Percentiles rank a stretch among this genome's conserved stretches.
phyloP scores from a whole-genome alignment of 2,113 vertebrate species.

The Callipepla californica region DNA sequence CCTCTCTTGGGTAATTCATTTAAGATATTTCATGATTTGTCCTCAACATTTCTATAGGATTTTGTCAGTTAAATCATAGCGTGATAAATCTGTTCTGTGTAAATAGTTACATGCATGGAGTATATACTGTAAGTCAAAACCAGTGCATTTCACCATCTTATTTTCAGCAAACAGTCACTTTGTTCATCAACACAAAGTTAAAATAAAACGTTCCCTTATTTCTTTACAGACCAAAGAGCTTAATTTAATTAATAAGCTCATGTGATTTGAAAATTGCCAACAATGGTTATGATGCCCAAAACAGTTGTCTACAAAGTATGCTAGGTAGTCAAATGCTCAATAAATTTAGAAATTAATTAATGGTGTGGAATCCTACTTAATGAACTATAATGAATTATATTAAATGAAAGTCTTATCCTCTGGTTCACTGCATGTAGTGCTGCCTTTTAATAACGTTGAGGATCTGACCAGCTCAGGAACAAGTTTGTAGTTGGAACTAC shows the following conservation, averaged over 20 bases:
- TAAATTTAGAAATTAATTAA: slow-evolving; percentile 52
- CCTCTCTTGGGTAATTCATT: background rate
- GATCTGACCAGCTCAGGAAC: background rate
- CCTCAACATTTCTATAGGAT: background rate
- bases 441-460: background rate
- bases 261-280: background rate
- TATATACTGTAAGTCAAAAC: background rate
- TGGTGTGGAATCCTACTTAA: slow-evolving; percentile 34
- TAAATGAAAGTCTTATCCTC: background rate
- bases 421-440: background rate
- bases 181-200: background rate
- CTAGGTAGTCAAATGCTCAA: slow-evolving; percentile 27
- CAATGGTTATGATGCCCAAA: background rate
- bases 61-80: background rate
- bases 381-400: slow-evolving; percentile 5
- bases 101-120: background rate
- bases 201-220: background rate
- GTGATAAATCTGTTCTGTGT: background rate
- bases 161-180: background rate
- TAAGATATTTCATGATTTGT: background rate
- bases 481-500: background rate
- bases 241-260: slow-evolving; percentile 35
- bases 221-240: background rate
- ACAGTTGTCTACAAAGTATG: slow-evolving; percentile 27
- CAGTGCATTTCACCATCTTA: background rate